phyloP scores from a whole-genome alignment of 2,888 invertebrate genomes.

The Strigamia transsilvanica region DNA sequence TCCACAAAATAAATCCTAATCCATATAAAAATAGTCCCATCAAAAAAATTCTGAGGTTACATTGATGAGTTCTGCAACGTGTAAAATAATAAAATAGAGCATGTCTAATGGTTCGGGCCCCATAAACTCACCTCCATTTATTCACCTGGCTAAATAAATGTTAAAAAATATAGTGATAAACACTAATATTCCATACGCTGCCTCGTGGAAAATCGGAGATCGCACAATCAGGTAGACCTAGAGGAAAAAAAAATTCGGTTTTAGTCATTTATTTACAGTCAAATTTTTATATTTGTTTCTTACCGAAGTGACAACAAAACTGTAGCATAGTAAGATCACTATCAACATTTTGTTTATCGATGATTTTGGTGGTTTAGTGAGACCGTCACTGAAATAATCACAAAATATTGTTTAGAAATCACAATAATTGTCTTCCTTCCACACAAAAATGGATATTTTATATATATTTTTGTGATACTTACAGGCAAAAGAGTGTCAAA shows the following conservation, averaged over 20 bases:
- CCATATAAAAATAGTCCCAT: slow-evolving; percentile 60
- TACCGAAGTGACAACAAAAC: slow-evolving; percentile 41
- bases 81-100: slow-evolving; percentile 55
- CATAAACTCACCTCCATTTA: slow-evolving; percentile 21
- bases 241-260: background rate
- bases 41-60: slow-evolving; percentile 58
- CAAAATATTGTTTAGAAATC: slow-evolving; percentile 53
- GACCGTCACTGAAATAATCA: slow-evolving; percentile 57
- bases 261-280: background rate
- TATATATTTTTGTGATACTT: slow-evolving; percentile 59
- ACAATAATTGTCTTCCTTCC: too few relatives aligned
- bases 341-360: background rate
- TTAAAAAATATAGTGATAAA: slow-evolving; percentile 59
- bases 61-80: slow-evolving; percentile 58
- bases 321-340: background rate
- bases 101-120: background rate
- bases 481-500: slow-evolving; percentile 64
- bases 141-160: slow-evolving; percentile 54
- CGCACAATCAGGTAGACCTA: slow-evolving; percentile 57
- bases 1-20: slow-evolving; percentile 66
- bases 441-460: slow-evolving; percentile 51
- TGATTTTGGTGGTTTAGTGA: slow-evolving; percentile 58
- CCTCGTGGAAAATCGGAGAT: slow-evolving; percentile 62
- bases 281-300: background rate
- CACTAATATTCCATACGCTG: slow-evolving; percentile 63